Evolutionary conservation across 2,113 vertebrate genomes (phyloP).

Genomic region (Bubo bubo): DNA sequence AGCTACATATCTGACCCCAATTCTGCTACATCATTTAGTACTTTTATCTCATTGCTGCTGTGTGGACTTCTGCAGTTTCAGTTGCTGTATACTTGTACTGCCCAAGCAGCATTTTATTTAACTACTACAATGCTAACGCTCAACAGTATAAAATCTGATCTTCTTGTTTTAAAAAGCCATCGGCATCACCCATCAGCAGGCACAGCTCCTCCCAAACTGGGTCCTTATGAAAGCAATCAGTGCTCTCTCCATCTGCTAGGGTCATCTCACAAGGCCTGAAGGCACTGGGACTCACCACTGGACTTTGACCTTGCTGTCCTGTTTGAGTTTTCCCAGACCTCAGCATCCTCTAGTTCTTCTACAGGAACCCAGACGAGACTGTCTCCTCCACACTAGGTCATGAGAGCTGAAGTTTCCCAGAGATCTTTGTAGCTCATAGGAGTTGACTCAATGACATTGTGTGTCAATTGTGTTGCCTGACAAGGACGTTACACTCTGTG

Average conservation of each 20-base stretch:
- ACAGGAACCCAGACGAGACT: neutral
- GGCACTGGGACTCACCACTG: neutral
- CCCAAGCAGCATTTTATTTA: neutral
- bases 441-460: fast-evolving
- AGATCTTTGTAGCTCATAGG: neutral
- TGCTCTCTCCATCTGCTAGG: neutral
- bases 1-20: neutral
- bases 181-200: neutral
- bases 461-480: neutral
- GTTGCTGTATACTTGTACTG: neutral
- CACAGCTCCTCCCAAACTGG: neutral
- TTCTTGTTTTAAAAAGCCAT: neutral
- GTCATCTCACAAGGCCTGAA: neutral
- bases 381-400: neutral
- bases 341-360: neutral
- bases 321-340: neutral
- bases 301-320: neutral
- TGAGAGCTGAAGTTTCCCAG: neutral
- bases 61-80: neutral
- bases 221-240: neutral
- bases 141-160: neutral
- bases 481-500: neutral
- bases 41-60: neutral
- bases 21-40: neutral
- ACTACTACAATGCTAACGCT: neutral